phyloP scores from a whole-genome alignment of 1,140 invertebrate genomes.

The Diachasmimorpha longicaudata region DNA sequence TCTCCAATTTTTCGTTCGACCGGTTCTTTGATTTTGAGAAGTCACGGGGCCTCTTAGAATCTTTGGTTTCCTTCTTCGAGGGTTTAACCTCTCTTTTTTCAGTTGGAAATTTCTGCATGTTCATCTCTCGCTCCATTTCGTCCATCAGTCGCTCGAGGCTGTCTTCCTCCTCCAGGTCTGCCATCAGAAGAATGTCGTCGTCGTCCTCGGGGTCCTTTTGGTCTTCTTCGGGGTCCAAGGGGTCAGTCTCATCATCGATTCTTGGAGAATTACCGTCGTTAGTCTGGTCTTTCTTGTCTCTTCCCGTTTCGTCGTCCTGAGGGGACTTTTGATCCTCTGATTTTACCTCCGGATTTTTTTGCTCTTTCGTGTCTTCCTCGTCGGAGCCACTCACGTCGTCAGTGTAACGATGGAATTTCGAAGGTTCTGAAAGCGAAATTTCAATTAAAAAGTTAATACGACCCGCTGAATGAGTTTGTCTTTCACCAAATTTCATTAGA shows the following conservation, averaged over 20 bases:
- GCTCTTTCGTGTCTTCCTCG: constrained; percentile 47
- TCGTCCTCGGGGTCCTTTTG: constrained; percentile 49
- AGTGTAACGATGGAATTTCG: constrained; percentile 54
- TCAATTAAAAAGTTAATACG: background rate
- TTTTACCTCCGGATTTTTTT: constrained; percentile 8
- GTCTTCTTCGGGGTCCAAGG: constrained; percentile 40
- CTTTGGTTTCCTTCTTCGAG: constrained; percentile 26
- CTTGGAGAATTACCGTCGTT: constrained; percentile 25
- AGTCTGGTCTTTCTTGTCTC: constrained; percentile 32
- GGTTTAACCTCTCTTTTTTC: constrained; percentile 41
- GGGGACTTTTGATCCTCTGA: constrained; percentile 16
- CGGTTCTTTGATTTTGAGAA: constrained; percentile 17
- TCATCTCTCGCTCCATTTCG: constrained; percentile 58
- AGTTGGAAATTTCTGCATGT: constrained; percentile 33
- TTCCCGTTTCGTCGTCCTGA: constrained; percentile 24
- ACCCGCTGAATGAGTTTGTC: background rate
- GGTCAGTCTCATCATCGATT: constrained; percentile 34
- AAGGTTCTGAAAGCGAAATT: constrained; percentile 35
- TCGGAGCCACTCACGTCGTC: constrained; percentile 51
- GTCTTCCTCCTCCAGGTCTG: constrained; percentile 57
- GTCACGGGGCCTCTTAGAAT: constrained; percentile 22
- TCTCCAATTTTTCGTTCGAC: constrained; percentile 20
- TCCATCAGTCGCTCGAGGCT: constrained; percentile 57
- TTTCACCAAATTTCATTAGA: constrained; percentile 9
- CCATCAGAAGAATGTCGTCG: constrained; percentile 54